These are phyloP conservation scores for Automeris io DNA, from an alignment of 2,888 invertebrate genomes.

Conservation along the genomic window DNA sequence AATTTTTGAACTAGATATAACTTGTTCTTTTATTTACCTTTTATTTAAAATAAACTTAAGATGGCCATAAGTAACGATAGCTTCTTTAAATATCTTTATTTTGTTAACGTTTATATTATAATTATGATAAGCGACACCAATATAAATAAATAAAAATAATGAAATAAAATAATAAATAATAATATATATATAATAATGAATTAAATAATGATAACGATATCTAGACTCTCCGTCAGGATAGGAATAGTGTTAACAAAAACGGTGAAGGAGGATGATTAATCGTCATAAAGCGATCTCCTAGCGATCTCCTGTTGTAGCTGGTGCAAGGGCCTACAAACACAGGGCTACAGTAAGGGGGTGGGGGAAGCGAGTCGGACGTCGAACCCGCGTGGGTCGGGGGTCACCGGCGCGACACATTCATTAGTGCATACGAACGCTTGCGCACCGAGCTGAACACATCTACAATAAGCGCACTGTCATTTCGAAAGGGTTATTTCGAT, in stretches of 20 bases:
- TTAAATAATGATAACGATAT: conserved; percentile 15
- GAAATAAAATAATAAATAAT: too few relatives aligned
- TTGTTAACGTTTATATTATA: too few relatives aligned
- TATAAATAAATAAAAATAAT: too few relatives aligned
- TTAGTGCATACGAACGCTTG: conserved; percentile 55
- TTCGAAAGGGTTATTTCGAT: not conserved
- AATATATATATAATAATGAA: too few relatives aligned
- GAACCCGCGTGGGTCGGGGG: conserved; percentile 74
- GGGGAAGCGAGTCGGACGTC: conserved; percentile 46
- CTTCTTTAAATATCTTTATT: too few relatives aligned
- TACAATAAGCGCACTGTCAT: not conserved
- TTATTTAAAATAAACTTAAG: too few relatives aligned
- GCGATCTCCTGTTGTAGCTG: conserved; percentile 36
- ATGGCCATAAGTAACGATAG: too few relatives aligned
- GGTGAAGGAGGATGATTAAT: conserved; percentile 36
- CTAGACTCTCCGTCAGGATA: conserved; percentile 10
- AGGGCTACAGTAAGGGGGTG: conserved; percentile 19
- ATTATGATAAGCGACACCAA: too few relatives aligned
- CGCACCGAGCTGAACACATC: conserved; percentile 25
- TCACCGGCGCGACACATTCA: conserved; percentile 68
- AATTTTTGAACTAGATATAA: too few relatives aligned
- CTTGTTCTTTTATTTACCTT: too few relatives aligned
- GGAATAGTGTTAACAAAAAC: conserved; percentile 42
- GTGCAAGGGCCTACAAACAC: conserved; percentile 22
- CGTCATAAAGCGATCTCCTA: conserved; percentile 53